Evolutionary conservation across 2,797 vertebrate species (phyloP).

Genomic region (Cyclura pinguis): DNA sequence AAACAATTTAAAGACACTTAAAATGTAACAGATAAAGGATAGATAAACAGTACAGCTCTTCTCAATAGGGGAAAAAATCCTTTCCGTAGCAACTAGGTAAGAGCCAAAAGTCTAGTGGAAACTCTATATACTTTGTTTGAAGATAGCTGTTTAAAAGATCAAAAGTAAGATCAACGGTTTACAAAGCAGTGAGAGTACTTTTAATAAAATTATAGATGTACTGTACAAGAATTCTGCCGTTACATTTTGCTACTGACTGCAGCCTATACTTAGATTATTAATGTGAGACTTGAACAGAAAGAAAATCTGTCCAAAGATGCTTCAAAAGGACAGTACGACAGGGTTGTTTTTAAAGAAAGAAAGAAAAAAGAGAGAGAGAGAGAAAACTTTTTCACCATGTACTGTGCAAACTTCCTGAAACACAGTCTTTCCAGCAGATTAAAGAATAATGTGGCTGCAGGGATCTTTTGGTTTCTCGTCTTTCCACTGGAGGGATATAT

Average conservation of each 20-base stretch:
- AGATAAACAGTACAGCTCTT: too few relatives aligned
- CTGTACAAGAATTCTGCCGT: conserved; percentile 23
- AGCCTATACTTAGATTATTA: conserved; percentile 55
- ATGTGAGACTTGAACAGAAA: conserved; percentile 65
- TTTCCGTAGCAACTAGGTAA: too few relatives aligned
- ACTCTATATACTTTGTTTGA: conserved; percentile 23
- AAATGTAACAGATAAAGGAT: neutral
- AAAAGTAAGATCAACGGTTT: conserved; percentile 42
- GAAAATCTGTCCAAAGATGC: conserved; percentile 51
- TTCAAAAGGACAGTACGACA: conserved; percentile 53
- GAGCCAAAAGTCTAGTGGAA: conserved; percentile 19
- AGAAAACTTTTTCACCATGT: conserved; percentile 12
- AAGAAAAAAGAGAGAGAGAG: conserved; percentile 22
- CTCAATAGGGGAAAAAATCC: too few relatives aligned
- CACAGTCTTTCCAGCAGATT: neutral
- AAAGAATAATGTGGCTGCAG: conserved; percentile 20
- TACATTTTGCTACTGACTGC: conserved; percentile 43
- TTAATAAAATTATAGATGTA: neutral
- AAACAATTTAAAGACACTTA: neutral
- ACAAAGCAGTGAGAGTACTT: neutral
- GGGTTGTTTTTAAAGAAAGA: conserved; percentile 47
- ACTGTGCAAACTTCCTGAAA: conserved; percentile 54
- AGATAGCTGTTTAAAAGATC: conserved; percentile 53
- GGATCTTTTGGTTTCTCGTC: conserved; percentile 23
- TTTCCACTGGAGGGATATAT: conserved; percentile 15